Conservation (phyloP, 2,888 invertebrate species). For the Tipula confusa region DNA sequence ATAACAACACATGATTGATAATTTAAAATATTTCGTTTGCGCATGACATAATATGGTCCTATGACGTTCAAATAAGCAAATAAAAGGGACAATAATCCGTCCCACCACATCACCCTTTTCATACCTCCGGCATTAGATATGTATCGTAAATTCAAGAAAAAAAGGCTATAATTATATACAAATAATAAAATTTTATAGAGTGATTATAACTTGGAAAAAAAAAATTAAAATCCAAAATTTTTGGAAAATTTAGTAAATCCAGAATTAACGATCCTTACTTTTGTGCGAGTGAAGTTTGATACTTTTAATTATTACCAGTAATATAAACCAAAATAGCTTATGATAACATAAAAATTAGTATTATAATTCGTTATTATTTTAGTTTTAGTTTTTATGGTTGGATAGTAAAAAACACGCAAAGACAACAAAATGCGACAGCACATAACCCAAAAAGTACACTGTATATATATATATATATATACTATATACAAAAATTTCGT, state of each 20-base stretch:
- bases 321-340: slow-evolving; percentile 12
- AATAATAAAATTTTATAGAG: not conserved
- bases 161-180: not conserved
- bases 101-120: not conserved
- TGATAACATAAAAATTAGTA: slow-evolving; percentile 14
- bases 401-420: slow-evolving; percentile 3
- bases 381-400: not conserved
- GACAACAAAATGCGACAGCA: not conserved
- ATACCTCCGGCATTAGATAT: too few species aligned
- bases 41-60: not conserved
- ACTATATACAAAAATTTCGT: not conserved
- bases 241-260: not conserved
- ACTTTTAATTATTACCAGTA: slow-evolving; percentile 25
- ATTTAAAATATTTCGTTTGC: not conserved
- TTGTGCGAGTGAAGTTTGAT: not conserved
- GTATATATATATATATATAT: too few species aligned
- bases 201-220: not conserved
- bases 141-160: not conserved
- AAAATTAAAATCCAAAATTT: not conserved
- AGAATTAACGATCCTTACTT: not conserved
- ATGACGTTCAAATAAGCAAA: not conserved
- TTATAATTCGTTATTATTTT: not conserved
- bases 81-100: too few species aligned
- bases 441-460: not conserved
- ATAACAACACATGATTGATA: too few species aligned